These are phyloP conservation scores for Halictus rubicundus DNA, from an alignment of 1,140 invertebrate genomes.

Conservation along the genomic window DNA sequence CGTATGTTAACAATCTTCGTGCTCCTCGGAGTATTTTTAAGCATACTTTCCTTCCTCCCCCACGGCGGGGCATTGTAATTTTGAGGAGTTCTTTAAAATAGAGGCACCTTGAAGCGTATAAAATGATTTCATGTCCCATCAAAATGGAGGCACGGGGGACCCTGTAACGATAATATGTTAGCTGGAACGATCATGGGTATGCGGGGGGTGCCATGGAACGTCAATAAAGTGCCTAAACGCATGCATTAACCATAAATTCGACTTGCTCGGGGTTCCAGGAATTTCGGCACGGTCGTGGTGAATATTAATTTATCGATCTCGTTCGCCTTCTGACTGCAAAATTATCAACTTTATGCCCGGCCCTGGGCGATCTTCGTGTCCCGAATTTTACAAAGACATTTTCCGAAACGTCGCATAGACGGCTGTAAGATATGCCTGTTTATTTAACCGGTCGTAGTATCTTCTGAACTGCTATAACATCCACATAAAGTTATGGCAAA, in stretches of 20 bases:
- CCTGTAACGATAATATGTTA: not conserved
- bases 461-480: no score
- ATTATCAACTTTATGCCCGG: not conserved
- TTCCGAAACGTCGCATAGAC: no score
- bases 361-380: not conserved
- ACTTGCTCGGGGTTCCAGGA: not conserved
- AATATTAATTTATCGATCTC: slow-evolving; percentile 25
- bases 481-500: no score
- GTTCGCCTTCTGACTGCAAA: not conserved
- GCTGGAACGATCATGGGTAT: not conserved
- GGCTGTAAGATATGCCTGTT: no score
- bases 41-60: no score
- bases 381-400: no score
- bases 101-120: no score
- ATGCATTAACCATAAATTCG: slow-evolving; percentile 5
- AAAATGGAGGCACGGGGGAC: not conserved
- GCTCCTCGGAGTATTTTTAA: no score
- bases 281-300: not conserved
- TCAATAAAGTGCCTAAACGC: slow-evolving; percentile 23
- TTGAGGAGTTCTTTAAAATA: no score
- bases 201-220: not conserved
- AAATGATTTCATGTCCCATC: slow-evolving; percentile 1
- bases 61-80: no score
- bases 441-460: no score
- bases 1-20: no score